Base-by-base conservation (phyloP, 2,113 vertebrate species). In the Muscicapa adusta region DNA sequence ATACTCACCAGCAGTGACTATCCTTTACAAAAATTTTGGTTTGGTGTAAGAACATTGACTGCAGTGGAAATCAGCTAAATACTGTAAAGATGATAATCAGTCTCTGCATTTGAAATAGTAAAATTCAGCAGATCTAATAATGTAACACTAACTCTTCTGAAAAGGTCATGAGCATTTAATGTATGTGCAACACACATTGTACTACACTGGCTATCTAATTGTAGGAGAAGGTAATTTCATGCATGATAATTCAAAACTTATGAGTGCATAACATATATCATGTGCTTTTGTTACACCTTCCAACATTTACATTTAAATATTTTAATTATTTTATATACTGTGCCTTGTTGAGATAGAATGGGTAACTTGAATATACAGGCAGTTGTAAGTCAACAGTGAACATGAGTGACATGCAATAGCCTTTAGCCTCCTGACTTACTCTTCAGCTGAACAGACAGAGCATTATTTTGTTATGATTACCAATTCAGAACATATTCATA, bases 401-500 rank as follows among this genome's bases (percentile, higher is more conserved):
- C 24, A 47, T 5, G 23, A 92, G 65, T 68, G 68, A 74, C 72
- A 65, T 33, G 54, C 24, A 89, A 45, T 43, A 89, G 14, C 40
- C 51, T 81, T 80, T 76, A 87, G 67, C 36, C 31, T 92, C 78
- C 57, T 88, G 53, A 96, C 73, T 96, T 82, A 40, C 5, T 34
- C 22, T 70, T 57, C 60, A 93, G 73, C 58, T 96, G 61, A 95
- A 96, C 50, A 93, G 56, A 72, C 56, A 91, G 38, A 33, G 38
- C 12, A 62, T 92, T 96, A 92, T 96, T 96, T 85, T 96, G 88
- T 92, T 94, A 85, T 94, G 88, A 94, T 94, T 96, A 91, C 57
- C 91, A 93, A 94, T 95, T 97, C 78, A 95, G 88, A 97, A 95
- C 38, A 68, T 95, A 79, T 62, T 95, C 97, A 91, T 71, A 70